Evolutionary conservation across 2,888 invertebrate species (phyloP).

Genomic region (Mimas tiliae): DNA sequence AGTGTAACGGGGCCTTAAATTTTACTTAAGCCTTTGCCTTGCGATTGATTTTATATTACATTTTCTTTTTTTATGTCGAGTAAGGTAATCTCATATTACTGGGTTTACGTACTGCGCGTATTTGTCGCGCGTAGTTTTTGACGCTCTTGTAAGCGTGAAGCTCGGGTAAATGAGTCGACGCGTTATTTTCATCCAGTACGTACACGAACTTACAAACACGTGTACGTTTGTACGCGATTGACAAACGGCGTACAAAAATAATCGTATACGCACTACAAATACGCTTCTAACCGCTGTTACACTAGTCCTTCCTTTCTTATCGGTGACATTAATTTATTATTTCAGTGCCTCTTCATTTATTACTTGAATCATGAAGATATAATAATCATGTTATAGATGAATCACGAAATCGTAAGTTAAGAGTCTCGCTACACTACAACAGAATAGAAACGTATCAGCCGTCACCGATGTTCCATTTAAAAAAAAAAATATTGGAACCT

Average conservation of each 20-base stretch:
- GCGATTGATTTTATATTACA: no score
- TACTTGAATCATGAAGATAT: neutral
- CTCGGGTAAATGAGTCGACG: no score
- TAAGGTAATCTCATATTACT: no score
- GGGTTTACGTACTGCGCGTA: no score
- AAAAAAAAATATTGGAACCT: neutral
- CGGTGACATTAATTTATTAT: neutral
- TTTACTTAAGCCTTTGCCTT: no score
- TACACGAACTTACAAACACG: no score
- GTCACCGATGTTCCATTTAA: neutral
- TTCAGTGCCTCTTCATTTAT: conserved; percentile 6
- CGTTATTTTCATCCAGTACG: no score
- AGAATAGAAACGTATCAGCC: neutral
- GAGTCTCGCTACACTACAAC: neutral
- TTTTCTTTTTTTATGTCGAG: no score
- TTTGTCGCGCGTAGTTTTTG: no score
- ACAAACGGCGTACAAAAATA: neutral
- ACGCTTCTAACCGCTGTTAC: neutral
- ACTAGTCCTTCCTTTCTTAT: neutral
- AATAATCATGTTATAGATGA: neutral
- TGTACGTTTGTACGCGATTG: no score
- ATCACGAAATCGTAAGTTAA: neutral
- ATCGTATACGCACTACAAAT: neutral
- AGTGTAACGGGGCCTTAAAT: no score
- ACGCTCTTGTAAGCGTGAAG: no score